A percentile compares a stretch with the other conserved stretches of the same genome.
These are phyloP conservation scores for Coracopsis vasa DNA, from an alignment of 2,113 vertebrate species.

Conservation along the genomic window DNA sequence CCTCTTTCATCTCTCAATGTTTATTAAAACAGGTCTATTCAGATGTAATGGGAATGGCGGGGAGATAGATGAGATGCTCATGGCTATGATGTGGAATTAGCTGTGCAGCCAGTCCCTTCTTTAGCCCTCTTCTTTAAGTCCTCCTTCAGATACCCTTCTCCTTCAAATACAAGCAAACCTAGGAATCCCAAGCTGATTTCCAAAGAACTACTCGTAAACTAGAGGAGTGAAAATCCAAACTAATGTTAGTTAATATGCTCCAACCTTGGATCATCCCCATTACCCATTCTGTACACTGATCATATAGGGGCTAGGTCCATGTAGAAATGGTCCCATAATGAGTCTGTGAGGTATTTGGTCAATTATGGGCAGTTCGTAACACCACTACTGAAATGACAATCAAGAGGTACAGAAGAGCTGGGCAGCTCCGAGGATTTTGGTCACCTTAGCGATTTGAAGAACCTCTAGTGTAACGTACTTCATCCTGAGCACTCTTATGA, in stretches of 20 bases:
- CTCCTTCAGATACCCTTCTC: not conserved
- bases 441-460: not conserved
- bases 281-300: not conserved
- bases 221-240: not conserved
- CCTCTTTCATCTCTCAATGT: conserved; percentile 15
- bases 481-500: not conserved
- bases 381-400: not conserved
- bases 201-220: not conserved
- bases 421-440: not conserved
- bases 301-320: not conserved
- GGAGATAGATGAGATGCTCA: not conserved
- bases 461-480: not conserved
- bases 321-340: not conserved
- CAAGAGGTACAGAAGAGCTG: not conserved
- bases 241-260: not conserved
- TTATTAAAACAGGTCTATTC: not conserved
- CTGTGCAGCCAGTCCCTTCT: not conserved
- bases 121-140: not conserved
- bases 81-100: not conserved
- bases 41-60: not conserved
- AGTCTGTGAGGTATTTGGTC: not conserved
- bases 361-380: not conserved
- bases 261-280: not conserved
- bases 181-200: not conserved
- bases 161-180: not conserved